Percentiles rank a stretch among this genome's conserved stretches.
phyloP scores from a whole-genome alignment of 2,888 invertebrate species.

The Aromia moschata region DNA sequence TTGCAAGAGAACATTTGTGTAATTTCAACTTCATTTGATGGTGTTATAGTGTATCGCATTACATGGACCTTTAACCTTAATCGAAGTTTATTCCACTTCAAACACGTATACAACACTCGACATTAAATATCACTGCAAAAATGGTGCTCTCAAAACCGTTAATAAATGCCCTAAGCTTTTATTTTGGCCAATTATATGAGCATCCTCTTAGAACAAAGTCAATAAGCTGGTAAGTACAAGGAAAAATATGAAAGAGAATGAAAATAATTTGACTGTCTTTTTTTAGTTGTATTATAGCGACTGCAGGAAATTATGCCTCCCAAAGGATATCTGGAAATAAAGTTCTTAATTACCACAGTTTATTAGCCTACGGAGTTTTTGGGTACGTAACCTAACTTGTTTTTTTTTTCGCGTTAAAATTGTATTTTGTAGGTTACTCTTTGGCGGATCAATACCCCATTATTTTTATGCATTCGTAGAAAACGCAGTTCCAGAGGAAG shows the following conservation, averaged over 20 bases:
- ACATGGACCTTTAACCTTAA: conserved; percentile 35
- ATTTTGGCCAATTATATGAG: conserved; percentile 78
- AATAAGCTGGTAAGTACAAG: conserved; percentile 74
- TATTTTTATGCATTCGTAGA: conserved; percentile 77
- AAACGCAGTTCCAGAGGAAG: conserved; percentile 68
- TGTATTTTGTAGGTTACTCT: conserved; percentile 69
- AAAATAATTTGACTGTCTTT: conserved; percentile 5
- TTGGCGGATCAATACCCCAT: conserved; percentile 83
- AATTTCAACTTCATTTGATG: neutral
- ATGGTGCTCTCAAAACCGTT: conserved; percentile 80
- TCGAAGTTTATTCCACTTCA: neutral
- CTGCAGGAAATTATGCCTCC: conserved; percentile 77
- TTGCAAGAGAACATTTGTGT: too few relatives aligned
- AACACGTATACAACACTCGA: neutral
- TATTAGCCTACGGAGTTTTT: conserved; percentile 78
- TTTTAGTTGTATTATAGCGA: conserved; percentile 74
- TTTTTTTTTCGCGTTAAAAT: neutral
- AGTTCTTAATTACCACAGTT: conserved; percentile 71
- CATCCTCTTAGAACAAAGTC: conserved; percentile 83
- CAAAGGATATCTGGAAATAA: conserved; percentile 76
- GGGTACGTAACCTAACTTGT: conserved; percentile 73
- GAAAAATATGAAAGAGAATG: neutral
- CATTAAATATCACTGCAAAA: conserved; percentile 11
- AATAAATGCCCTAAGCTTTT: conserved; percentile 73
- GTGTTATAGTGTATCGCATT: conserved; percentile 28